phyloP scores from a whole-genome alignment of 1,140 invertebrate genomes.

The Chymomyza costata region DNA sequence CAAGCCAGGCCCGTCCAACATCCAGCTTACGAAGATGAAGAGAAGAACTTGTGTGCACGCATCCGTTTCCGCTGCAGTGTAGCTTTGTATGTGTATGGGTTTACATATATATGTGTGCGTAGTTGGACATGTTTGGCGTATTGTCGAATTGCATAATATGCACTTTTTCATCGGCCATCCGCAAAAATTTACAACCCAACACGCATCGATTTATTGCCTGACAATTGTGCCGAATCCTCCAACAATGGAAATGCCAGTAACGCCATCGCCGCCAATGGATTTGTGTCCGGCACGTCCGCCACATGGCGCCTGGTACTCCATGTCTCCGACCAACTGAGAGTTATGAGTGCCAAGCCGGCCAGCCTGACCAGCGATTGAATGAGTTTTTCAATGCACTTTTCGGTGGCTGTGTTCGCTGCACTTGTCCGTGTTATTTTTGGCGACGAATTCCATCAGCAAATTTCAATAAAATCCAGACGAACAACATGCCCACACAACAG shows the following conservation, averaged over 20 bases:
- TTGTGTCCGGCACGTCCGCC: slow-evolving; percentile 45
- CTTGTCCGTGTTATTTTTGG: background rate
- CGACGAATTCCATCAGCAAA: slow-evolving; percentile 66
- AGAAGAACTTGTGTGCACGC: slow-evolving; percentile 59
- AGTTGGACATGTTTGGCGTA: slow-evolving; percentile 67
- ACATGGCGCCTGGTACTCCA: slow-evolving; percentile 24
- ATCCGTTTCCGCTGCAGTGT: slow-evolving; percentile 58
- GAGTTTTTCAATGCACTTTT: slow-evolving; percentile 36
- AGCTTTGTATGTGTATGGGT: slow-evolving; percentile 14
- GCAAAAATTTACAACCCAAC: slow-evolving; percentile 73
- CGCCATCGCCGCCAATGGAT: slow-evolving; percentile 47
- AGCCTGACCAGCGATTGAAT: slow-evolving; percentile 53
- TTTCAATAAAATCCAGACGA: slow-evolving; percentile 56
- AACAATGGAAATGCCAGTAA: slow-evolving; percentile 51
- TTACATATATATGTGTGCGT: slow-evolving; percentile 17
- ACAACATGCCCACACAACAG: too few species aligned
- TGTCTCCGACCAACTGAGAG: slow-evolving; percentile 24
- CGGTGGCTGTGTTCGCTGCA: slow-evolving; percentile 9
- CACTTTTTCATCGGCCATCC: slow-evolving; percentile 72
- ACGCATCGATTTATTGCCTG: slow-evolving; percentile 75
- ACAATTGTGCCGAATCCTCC: slow-evolving; percentile 68
- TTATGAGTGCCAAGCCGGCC: too few species aligned
- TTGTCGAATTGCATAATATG: slow-evolving; percentile 74
- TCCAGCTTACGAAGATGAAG: slow-evolving; percentile 58
- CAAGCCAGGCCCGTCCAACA: slow-evolving; percentile 8